These are phyloP conservation scores for Trissonchulus latispiculum DNA, from an alignment of 2,888 invertebrate genomes.

Conservation along the genomic window DNA sequence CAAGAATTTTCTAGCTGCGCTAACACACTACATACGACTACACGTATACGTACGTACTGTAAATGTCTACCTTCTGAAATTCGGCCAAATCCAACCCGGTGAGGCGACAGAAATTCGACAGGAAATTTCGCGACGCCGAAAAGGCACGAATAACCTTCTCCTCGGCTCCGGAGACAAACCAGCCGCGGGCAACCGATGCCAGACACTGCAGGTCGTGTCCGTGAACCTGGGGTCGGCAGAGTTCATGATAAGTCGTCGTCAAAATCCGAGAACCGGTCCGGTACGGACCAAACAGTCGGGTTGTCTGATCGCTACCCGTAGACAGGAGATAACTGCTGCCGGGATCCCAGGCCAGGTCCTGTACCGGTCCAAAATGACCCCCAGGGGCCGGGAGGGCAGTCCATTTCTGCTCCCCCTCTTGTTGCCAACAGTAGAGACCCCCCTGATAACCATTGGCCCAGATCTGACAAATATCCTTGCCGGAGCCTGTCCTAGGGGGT, in stretches of 20 bases:
- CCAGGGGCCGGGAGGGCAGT: conserved; percentile 23
- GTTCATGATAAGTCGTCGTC: conserved; percentile 65
- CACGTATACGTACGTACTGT: no score
- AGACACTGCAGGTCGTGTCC: conserved; percentile 82
- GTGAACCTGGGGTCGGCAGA: conserved; percentile 89
- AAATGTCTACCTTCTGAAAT: no score
- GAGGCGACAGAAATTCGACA: conserved; percentile 55
- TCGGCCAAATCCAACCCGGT: background rate
- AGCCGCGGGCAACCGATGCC: conserved; percentile 15
- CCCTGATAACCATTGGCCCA: conserved; percentile 26
- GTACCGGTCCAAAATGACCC: conserved; percentile 35
- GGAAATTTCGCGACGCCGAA: conserved; percentile 69
- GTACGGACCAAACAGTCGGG: conserved; percentile 30
- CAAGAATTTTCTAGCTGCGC: no score
- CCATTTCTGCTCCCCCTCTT: conserved; percentile 17
- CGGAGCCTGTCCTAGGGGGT: no score
- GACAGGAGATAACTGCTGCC: conserved; percentile 32
- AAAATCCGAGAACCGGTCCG: background rate
- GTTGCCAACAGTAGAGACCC: conserved; percentile 9
- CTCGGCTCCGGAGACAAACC: conserved; percentile 82
- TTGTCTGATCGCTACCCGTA: conserved; percentile 36
- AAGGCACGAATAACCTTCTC: conserved; percentile 87
- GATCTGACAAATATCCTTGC: conserved; percentile 22
- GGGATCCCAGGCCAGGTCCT: conserved; percentile 33
- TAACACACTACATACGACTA: no score